Base-by-base conservation (phyloP, 2,888 invertebrate genomes). In the Nineta flava region DNA sequence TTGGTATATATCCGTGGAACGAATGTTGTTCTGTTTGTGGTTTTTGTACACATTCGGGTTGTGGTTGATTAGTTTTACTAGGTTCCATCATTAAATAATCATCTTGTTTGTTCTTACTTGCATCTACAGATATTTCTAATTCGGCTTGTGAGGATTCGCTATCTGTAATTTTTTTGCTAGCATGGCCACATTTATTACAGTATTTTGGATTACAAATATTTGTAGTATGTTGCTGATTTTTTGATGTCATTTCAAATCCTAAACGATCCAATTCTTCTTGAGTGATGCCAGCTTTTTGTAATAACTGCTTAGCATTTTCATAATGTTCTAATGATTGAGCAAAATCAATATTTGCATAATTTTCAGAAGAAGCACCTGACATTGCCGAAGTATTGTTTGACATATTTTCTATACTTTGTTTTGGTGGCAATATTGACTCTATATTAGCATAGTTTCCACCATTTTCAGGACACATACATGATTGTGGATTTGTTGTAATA, bases 281-380 rank as follows among this genome's bases (percentile, higher is more conserved):
- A 4, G 73, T 71, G 1, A 76, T 71, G 7, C 75, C 75, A 5
- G 74, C 74, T 59, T 72, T 75, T 26, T 73, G 70, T 1, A 79
- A 57, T 44, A 80, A 64, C 57, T 82, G 82, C 60, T 79, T 81
- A 46, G 84, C 81, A 62, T 87, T 87, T 65, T 86, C 85, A 57
- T 86, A 86, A 56, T 83, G 75, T 60, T 82, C 79, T 47, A 86
- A 65, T 0, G 84, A 84, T 57, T 84, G 75, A 53, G 83, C 82
- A 64, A 86, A 87, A 59, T 83, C 81, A 57, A 87, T 71, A 59
- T 83, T 83, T 56, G 77, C 82, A 58, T 83, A 83, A 61, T 82
- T 81, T n/a, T 44, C 44, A 7, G n/a, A 15, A 3, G 38, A 10
- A 9, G 72, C 70, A 7, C 1, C 26, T 2, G 4, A 7, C 7